phyloP scores from a whole-genome alignment of 2,888 invertebrate species.

The Amiota mariae region DNA sequence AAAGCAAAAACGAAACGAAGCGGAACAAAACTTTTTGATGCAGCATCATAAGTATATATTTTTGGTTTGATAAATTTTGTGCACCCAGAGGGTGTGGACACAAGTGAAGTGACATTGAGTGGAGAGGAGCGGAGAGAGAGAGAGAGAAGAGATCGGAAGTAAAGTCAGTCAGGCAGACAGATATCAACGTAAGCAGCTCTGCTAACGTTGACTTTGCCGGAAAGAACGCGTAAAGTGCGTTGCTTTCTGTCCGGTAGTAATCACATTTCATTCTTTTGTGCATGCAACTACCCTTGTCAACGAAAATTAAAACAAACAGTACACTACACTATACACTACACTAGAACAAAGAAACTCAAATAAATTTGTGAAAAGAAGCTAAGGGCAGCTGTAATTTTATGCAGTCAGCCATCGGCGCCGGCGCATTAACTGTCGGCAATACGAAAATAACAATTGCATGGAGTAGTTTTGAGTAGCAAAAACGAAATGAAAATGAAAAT shows the following conservation, averaged over 20 bases:
- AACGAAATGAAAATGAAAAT: conserved; percentile 24
- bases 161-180: not conserved
- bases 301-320: conserved; percentile 8
- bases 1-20: not conserved
- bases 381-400: conserved; percentile 18
- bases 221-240: not conserved
- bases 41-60: not conserved
- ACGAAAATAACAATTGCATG: not conserved
- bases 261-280: not conserved
- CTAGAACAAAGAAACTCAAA: too few relatives aligned
- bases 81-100: not conserved
- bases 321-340: too few relatives aligned
- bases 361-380: too few relatives aligned
- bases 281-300: conserved; percentile 11
- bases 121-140: not conserved
- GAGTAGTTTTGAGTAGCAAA: not conserved
- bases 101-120: not conserved
- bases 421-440: not conserved
- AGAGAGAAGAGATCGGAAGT: not conserved
- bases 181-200: not conserved
- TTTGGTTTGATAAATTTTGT: too few relatives aligned
- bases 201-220: not conserved
- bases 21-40: not conserved
- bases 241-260: too few relatives aligned
- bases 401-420: conserved; percentile 17